These are phyloP conservation scores for Microtus richardsoni DNA, from an alignment of 2,113 vertebrate genomes.

Conservation along the genomic window DNA sequence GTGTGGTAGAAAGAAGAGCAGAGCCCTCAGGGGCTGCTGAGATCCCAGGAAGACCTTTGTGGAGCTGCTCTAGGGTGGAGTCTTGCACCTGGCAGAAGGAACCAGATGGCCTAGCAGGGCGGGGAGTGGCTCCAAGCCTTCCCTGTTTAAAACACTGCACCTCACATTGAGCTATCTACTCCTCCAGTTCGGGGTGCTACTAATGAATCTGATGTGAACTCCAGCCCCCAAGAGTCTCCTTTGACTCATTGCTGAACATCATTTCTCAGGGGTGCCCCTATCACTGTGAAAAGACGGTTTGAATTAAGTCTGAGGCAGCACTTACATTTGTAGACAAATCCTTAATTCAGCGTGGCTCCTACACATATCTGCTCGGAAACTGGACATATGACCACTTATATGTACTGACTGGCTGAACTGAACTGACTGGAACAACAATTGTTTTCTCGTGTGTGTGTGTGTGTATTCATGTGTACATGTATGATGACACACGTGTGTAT, in stretches of 20 bases:
- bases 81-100: background rate
- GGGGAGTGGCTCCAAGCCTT: background rate
- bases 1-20: background rate
- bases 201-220: background rate
- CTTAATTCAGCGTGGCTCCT: background rate
- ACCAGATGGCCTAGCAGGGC: background rate
- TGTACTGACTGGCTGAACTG: background rate
- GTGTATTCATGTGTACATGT: background rate
- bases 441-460: background rate
- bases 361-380: background rate
- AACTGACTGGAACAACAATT: background rate
- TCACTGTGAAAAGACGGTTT: background rate
- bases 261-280: background rate
- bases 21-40: background rate
- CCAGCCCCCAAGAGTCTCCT: background rate
- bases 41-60: background rate
- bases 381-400: background rate
- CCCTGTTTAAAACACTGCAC: background rate
- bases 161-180: background rate
- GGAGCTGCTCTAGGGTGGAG: background rate
- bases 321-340: background rate
- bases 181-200: fast-evolving
- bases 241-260: background rate
- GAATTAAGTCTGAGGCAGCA: background rate
- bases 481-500: no score